A percentile compares a stretch with the other conserved stretches of the same genome.
These are phyloP conservation scores for Typhlichthys subterraneus DNA, from an alignment of 2,797 vertebrate genomes.

Conservation along the genomic window DNA sequence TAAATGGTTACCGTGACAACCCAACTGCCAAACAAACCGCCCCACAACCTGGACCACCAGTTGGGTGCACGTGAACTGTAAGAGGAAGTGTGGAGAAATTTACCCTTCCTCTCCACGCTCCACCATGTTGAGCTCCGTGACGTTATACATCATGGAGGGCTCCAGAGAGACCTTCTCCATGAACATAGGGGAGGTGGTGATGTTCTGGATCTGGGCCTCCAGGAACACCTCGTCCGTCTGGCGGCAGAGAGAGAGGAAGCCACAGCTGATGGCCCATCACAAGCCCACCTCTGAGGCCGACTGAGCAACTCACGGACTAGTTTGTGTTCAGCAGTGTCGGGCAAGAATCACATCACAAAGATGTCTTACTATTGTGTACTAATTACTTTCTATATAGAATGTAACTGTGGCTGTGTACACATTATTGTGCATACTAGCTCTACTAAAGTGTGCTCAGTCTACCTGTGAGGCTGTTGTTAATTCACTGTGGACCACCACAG, in stretches of 20 bases:
- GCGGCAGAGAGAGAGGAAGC: conserved; percentile 12
- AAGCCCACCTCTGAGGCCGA: conserved; percentile 42
- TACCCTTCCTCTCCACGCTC: conserved; percentile 79
- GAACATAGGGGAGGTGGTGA: conserved; percentile 98
- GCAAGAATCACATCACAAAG: conserved; percentile 4
- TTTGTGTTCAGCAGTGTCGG: conserved; percentile 18
- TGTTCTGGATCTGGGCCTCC: conserved; percentile 99
- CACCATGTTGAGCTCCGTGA: conserved; percentile 91
- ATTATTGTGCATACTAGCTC: not conserved
- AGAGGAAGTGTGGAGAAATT: conserved; percentile 6
- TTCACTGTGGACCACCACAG: conserved; percentile 38
- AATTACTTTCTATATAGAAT: too few relatives aligned
- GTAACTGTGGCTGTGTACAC: too few relatives aligned
- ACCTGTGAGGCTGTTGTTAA: conserved; percentile 57
- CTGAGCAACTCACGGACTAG: conserved; percentile 52
- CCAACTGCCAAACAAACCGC: too few relatives aligned
- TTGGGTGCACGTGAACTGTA: not conserved
- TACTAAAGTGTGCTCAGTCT: conserved; percentile 54
- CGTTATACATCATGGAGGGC: conserved; percentile 97
- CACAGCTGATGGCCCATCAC: not conserved
- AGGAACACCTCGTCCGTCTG: conserved; percentile 99
- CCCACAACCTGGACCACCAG: too few relatives aligned
- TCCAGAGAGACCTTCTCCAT: conserved; percentile 99
- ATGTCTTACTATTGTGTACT: not conserved
- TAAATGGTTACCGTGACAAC: too few relatives aligned